Conservation (phyloP, 2,113 vertebrate genomes). For the Melanocharis versteri region DNA sequence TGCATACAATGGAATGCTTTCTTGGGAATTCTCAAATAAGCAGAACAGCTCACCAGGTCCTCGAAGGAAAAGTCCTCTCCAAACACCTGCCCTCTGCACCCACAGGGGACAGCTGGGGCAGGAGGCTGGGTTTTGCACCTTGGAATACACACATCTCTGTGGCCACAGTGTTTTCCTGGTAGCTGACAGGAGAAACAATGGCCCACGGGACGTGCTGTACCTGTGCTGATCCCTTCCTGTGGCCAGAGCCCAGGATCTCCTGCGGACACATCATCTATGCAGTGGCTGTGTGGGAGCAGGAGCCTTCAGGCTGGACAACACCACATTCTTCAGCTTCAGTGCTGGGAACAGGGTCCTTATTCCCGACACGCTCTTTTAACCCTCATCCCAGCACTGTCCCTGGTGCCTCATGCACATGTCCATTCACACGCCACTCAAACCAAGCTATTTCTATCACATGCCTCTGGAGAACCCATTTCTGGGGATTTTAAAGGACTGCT, state of each 20-base stretch:
- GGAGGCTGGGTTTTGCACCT: not conserved
- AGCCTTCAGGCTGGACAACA: not conserved
- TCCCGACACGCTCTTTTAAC: not conserved
- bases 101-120: not conserved
- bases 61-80: not conserved
- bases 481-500: not conserved
- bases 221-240: not conserved
- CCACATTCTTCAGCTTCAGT: not conserved
- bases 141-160: not conserved
- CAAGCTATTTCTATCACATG: not conserved
- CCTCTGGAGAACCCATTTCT: not conserved
- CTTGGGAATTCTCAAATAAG: not conserved
- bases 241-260: not conserved
- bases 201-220: not conserved
- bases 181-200: not conserved
- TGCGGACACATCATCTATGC: not conserved
- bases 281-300: rapidly evolving
- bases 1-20: rapidly evolving
- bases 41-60: not conserved
- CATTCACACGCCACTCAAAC: not conserved
- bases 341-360: not conserved
- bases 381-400: rapidly evolving
- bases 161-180: not conserved
- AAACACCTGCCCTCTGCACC: not conserved
- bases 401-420: not conserved